phyloP scores from a whole-genome alignment of 2,797 vertebrate genomes.

The Antrozous pallidus region DNA sequence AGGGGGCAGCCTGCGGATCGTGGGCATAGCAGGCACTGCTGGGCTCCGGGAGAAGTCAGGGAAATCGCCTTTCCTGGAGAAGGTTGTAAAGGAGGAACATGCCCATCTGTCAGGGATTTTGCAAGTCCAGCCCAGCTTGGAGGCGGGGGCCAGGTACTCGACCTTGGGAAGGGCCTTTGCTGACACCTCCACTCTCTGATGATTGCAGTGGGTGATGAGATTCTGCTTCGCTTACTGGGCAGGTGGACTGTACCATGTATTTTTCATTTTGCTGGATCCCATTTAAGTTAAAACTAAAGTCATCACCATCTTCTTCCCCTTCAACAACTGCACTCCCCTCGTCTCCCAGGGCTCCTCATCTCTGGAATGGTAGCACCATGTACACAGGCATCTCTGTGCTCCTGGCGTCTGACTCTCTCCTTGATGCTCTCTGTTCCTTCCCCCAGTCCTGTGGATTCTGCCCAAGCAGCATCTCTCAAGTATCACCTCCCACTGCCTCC shows the following conservation, averaged over 20 bases:
- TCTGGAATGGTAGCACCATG: not conserved
- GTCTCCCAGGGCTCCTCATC: not conserved
- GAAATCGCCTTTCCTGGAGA: not conserved
- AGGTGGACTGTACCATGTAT: not conserved
- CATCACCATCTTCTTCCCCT: not conserved
- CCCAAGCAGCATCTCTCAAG: not conserved
- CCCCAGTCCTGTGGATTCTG: rapidly evolving
- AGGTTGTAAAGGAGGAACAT: not conserved
- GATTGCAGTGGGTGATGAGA: not conserved
- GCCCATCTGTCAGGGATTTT: not conserved
- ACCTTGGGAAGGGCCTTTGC: not conserved
- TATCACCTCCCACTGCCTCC: no score
- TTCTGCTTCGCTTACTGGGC: not conserved
- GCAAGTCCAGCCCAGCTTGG: not conserved
- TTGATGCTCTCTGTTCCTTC: not conserved
- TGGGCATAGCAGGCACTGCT: not conserved
- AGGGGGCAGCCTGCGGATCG: constrained; percentile 2
- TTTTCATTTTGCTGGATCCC: not conserved
- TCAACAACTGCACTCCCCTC: not conserved
- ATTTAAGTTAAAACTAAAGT: not conserved
- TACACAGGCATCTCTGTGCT: rapidly evolving
- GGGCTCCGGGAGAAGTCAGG: not conserved
- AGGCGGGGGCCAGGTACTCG: not conserved
- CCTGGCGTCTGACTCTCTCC: rapidly evolving
- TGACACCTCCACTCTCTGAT: not conserved